Evolutionary conservation across 1,140 invertebrate species (phyloP), one percentile per base, ranked within the genome.

Genomic region (Solenopsis fugax): DNA sequence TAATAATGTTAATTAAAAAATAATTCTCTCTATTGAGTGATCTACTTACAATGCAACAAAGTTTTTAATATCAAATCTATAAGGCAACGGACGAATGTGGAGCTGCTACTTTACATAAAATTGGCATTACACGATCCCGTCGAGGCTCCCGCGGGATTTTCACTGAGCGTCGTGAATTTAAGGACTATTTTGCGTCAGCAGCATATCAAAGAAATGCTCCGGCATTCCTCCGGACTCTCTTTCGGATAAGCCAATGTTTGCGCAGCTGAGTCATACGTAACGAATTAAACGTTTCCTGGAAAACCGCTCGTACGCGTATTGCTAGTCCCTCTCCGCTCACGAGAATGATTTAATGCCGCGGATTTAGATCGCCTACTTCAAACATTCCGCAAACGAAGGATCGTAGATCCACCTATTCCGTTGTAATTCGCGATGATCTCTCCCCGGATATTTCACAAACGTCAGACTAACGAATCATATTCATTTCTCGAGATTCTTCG

Each of bases 191-290:
- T 73, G 41, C 64, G 21, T 62, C 48, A n/a, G 37, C 41, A 48
- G 21, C 64, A 58, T 73, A 84, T 84, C 54, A 75, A 84, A 84
- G 80, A 73, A 73, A 73, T 29, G 67, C 52, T 48, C 54, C 24
- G 78, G 52, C 67, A 82, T 82, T 58, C 52, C 80, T 58, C 24
- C 69, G 41, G 69, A 60, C 10, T 73, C 78, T 72, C 80, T 82
- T 82, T 82, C 54, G 54, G 54, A 13, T 62, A 34, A 48, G 69
- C 54, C 18, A 84, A 73, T 84, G 80, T 84, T 84, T 84, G 69
- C 16, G 24, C 80, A 75, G 69, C 80, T 84, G 80, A 84, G 45
- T 84, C 80, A 37, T 84, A 84, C 69, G 69, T 84, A 84, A 84
- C 69, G 54, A 84, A 84, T 84, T 84, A 84, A 75, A 84, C 54